Evolutionary conservation across 2,888 invertebrate genomes (phyloP).

Genomic region (Drosophila neutralis): DNA sequence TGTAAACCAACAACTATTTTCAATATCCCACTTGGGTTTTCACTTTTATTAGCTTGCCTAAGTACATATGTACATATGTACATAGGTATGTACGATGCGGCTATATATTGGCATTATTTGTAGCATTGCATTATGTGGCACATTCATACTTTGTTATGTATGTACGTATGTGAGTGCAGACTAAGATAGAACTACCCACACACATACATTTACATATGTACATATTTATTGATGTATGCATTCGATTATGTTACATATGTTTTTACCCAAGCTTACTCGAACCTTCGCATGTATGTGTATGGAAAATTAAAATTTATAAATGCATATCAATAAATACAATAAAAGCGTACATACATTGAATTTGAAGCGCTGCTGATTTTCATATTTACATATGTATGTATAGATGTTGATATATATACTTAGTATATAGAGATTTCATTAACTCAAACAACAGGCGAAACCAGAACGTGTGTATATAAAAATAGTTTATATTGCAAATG

Average conservation of each 20-base stretch:
- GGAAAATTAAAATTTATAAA: constrained; percentile 65
- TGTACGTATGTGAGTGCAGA: neutral
- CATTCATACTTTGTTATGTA: neutral
- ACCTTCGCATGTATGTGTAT: constrained; percentile 22
- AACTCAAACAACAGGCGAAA: constrained; percentile 30
- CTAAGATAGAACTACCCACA: neutral
- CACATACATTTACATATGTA: neutral
- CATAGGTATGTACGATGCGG: neutral
- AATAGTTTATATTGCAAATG: constrained; percentile 60
- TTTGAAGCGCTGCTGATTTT: constrained; percentile 24
- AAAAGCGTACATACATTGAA: constrained; percentile 42
- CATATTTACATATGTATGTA: constrained; percentile 3
- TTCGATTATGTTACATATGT: constrained; percentile 3
- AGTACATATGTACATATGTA: neutral
- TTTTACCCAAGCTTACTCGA: constrained; percentile 10
- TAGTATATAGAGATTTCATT: constrained; percentile 65
- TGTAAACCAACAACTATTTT: neutral
- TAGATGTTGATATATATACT: constrained; percentile 37
- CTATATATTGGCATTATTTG: neutral
- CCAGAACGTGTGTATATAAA: constrained; percentile 53
- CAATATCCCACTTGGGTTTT: neutral
- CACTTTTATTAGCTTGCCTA: neutral
- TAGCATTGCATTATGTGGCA: neutral
- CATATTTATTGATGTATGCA: neutral
- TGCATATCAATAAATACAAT: constrained; percentile 75